A percentile compares a stretch with the other conserved stretches of the same genome.
Conservation (phyloP, 2,888 invertebrate genomes). For the Oxystoma pomonae region DNA sequence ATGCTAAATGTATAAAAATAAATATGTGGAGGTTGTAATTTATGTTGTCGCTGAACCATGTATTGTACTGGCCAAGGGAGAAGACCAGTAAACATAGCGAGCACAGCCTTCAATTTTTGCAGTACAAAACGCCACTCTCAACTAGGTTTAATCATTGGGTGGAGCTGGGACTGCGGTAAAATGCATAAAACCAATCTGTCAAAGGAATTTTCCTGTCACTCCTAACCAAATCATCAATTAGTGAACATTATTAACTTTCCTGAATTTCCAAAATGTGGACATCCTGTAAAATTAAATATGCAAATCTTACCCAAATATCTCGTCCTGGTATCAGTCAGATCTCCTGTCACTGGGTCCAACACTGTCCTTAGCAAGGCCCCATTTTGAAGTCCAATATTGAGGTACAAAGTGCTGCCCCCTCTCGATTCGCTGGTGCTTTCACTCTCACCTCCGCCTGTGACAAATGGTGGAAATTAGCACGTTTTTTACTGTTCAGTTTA, state of each 20-base stretch:
- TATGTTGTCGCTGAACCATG: constrained; percentile 10
- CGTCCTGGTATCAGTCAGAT: constrained; percentile 94
- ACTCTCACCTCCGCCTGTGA: constrained; percentile 42
- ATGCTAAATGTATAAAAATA: not conserved
- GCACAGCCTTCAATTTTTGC: constrained; percentile 12
- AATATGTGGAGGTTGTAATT: too few species aligned
- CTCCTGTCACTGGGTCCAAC: constrained; percentile 92
- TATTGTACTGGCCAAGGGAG: constrained; percentile 8
- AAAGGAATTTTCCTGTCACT: too few species aligned
- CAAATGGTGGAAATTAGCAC: too few species aligned
- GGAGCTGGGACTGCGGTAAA: constrained; percentile 18
- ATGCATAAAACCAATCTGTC: too few species aligned
- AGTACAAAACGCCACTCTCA: constrained; percentile 15
- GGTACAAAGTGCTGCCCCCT: constrained; percentile 63
- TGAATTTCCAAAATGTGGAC: not conserved
- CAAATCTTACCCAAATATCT: constrained; percentile 75
- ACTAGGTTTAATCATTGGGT: constrained; percentile 6
- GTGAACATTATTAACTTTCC: too few species aligned
- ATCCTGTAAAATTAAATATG: not conserved
- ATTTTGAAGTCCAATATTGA: constrained; percentile 97
- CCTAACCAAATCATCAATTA: too few species aligned
- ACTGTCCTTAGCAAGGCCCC: constrained; percentile 92
- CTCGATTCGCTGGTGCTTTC: constrained; percentile 60
- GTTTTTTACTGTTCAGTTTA: too few species aligned
- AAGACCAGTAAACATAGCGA: constrained; percentile 11